Evolutionary conservation across 2,797 vertebrate species (phyloP), one percentile per base, ranked within the genome.

Genomic region (Poecilia picta): DNA sequence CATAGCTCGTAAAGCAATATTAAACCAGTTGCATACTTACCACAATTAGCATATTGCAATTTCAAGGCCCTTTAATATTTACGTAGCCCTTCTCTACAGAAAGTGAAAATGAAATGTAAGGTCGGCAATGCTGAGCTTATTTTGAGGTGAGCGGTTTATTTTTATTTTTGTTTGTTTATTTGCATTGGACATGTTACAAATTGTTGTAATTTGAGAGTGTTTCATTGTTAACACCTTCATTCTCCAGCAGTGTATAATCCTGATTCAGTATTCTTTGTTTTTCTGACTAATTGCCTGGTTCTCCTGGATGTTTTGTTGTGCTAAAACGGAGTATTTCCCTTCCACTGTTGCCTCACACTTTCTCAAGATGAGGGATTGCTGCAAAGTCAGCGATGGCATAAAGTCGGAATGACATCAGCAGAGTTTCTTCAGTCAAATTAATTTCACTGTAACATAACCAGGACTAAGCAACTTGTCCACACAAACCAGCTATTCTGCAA

Each of bases 1-100:
- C 94, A 95, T 94, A 96, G 94, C 95, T 93, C 79, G 84, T 78
- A 88, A 95, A 96, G 89, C 87, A 92, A 94, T 92, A 95, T 97
- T 95, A 95, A 94, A 96, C 94, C 96, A 95, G 95, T 96, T 95
- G 95, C 92, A 94, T 91, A 91, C 89, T 87, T 83, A 78, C 88
- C 89, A 94, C 95, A 93, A 94, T 96, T 95, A 96, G 90, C 91
- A 88, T 92, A 88, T 93, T 88, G 82, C 83, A 77, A 85, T 91
- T 91, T 90, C 57, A 47, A 72, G 64, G 86, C 84, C 49, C 77
- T 84, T 86, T 45, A 84, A 87, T 89, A 84, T 11, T 79, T 62
- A 57, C 59, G 39, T 43, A 28, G 33, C 31, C 47, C 74, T 73
- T 77, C 72, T 31, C 43, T 18, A 31, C 39, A 55, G 28, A 78